These are phyloP conservation scores for Masticophis lateralis DNA, from an alignment of 2,797 vertebrate genomes.

Conservation along the genomic window DNA sequence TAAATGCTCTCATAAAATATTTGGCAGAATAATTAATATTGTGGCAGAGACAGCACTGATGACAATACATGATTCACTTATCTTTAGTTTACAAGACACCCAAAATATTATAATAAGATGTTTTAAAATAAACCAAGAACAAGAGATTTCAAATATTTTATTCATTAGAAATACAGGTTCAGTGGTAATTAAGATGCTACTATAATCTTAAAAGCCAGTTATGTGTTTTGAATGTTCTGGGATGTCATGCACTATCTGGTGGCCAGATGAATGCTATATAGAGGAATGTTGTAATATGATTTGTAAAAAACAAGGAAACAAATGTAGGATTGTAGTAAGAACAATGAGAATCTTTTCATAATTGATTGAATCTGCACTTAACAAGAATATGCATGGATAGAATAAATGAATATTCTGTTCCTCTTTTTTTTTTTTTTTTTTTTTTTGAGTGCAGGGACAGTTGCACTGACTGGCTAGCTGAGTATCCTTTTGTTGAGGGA, in stretches of 20 bases:
- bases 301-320: not conserved
- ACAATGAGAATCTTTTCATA: not conserved
- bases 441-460: not conserved
- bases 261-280: not conserved
- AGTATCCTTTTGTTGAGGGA: not conserved
- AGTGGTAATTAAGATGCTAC: not conserved
- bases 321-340: not conserved
- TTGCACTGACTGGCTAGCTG: not conserved
- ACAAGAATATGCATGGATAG: not conserved
- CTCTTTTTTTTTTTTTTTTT: not conserved
- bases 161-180: not conserved
- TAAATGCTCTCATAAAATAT: constrained; percentile 42
- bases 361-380: not conserved
- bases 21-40: constrained; percentile 46
- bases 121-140: constrained; percentile 21
- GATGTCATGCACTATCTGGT: not conserved
- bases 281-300: not conserved
- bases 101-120: constrained; percentile 44
- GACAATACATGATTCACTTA: constrained; percentile 45
- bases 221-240: not conserved
- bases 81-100: not conserved
- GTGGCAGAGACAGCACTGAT: constrained; percentile 41
- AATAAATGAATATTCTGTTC: not conserved
- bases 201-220: not conserved
- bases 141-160: constrained; percentile 16